Evolutionary conservation across 2,888 invertebrate genomes (phyloP), one percentile per base, ranked within the genome.

Genomic region (Drosophila melanocephala): DNA sequence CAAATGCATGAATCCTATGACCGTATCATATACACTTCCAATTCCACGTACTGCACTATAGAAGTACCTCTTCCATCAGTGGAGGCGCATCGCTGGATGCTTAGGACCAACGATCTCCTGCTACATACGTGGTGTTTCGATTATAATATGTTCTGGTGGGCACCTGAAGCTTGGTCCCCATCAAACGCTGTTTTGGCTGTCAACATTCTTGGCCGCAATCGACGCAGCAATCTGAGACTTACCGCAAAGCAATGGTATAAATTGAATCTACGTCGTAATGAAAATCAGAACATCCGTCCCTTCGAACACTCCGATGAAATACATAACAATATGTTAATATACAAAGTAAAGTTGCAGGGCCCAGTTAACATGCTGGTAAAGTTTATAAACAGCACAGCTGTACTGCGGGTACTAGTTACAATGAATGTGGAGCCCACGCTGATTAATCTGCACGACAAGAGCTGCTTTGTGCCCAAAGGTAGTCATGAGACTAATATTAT

Each of bases 111-210:
- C 0, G 5, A 44, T 26, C 16, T 80, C 10, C 22, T 80, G 3
- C 1, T 80, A 1, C 58, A 74, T 10, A 30, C 56, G 0, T 71
- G 73, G 76, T 80, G 74, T 22, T 66, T 80, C 28, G 37, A 52
- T 12, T 9, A 12, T 0, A 69, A 77, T 28, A 12, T 75, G 22
- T 66, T 67, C 10, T 79, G 80, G 79, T 79, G 79, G 79, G 61
- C 47, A 16, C 75, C 80, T 14, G 63, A 58, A 10, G 6, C n/a
- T 26, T 53, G 52, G 58, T 1, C 22, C 0, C 73, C 73, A 7
- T 65, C 37, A 10, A 63, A 51, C 14, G 61, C 60, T 12, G 12
- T 53, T 22, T 61, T 80, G 14, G 61, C 63, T 5, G 28, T 58
- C 6, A 61, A 61, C 32, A 30, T 80, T 22, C 32, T 62, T 47